phyloP scores from a whole-genome alignment of 2,797 vertebrate species.

The Echiichthys vipera region DNA sequence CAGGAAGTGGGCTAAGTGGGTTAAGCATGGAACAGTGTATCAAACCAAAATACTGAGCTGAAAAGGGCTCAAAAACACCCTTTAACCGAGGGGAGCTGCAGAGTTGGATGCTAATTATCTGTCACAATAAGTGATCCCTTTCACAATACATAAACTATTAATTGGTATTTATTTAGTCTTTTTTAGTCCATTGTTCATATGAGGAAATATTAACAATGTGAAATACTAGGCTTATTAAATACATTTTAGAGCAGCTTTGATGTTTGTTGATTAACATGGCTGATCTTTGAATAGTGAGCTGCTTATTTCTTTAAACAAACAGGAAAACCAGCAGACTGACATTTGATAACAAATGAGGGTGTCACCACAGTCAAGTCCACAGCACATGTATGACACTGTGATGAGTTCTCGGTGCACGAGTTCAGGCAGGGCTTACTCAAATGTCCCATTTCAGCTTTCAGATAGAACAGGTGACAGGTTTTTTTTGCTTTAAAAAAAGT shows the following conservation, averaged over 20 bases:
- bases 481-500: background rate
- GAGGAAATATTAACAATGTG: too few species aligned
- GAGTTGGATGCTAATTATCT: background rate
- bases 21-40: too few species aligned
- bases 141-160: background rate
- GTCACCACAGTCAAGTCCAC: background rate
- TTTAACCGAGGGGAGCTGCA: background rate
- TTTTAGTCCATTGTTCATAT: background rate
- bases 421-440: background rate
- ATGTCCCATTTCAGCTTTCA: background rate
- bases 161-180: too few species aligned
- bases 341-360: conserved; percentile 15
- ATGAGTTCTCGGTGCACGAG: background rate
- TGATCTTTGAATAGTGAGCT: background rate
- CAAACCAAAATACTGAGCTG: background rate
- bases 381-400: conserved; percentile 13
- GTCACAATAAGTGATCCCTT: background rate
- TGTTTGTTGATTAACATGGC: background rate
- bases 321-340: background rate
- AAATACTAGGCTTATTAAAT: too few species aligned
- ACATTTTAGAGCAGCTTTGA: background rate
- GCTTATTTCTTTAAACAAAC: background rate
- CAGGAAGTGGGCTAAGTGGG: too few species aligned
- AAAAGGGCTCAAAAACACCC: background rate
- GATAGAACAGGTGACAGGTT: background rate